Conservation (phyloP, 2,113 vertebrate genomes). For the Corythaixoides concolor region DNA sequence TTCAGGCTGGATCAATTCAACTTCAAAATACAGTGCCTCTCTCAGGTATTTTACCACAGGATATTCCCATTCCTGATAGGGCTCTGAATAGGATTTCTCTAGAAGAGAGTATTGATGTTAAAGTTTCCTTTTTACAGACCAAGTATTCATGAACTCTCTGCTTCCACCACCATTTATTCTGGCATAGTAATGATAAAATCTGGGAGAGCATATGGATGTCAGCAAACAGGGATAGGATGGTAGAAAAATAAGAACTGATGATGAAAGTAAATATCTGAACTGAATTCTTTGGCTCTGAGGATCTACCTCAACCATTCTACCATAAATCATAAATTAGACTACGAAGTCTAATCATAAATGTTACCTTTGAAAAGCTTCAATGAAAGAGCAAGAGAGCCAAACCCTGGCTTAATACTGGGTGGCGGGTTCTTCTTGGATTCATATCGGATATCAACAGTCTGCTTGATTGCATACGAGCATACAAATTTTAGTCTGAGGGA, state of each 20-base stretch:
- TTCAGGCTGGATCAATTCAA: slow-evolving; percentile 57
- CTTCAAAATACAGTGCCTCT: slow-evolving; percentile 72
- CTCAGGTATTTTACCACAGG: slow-evolving; percentile 67
- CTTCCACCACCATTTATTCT: neutral
- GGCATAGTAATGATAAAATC: neutral
- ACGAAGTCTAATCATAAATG: neutral
- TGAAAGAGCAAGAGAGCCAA: slow-evolving; percentile 38
- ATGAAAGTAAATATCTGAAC: neutral
- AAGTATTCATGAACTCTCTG: neutral
- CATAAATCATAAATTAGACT: too few species aligned
- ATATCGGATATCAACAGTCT: neutral
- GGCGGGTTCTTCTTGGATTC: neutral
- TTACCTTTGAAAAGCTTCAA: slow-evolving; percentile 70
- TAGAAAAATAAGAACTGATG: neutral
- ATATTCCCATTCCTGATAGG: slow-evolving; percentile 55
- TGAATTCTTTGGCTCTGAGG: neutral
- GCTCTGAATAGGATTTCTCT: slow-evolving; percentile 53
- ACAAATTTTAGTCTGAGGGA: slow-evolving; percentile 30
- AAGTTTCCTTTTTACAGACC: neutral
- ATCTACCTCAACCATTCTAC: neutral
- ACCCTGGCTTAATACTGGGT: slow-evolving; percentile 7
- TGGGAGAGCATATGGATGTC: fast-evolving
- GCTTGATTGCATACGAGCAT: slow-evolving; percentile 36
- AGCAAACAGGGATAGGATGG: neutral
- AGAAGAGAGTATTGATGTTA: neutral